Evolutionary conservation across 2,888 invertebrate genomes (phyloP).

Genomic region (Apeira syringaria): DNA sequence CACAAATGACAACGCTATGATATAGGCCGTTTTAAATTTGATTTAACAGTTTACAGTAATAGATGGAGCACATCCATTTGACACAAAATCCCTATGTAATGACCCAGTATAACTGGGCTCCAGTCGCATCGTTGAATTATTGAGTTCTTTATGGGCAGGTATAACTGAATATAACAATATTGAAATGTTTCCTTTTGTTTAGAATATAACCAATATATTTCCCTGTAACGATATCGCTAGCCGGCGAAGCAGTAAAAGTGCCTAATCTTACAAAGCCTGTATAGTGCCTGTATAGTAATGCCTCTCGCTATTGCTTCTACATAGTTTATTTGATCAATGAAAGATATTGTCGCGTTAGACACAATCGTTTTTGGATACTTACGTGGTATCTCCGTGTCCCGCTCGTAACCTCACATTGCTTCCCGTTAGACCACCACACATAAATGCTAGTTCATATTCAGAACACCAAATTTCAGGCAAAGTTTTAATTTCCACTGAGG

Average conservation of each 20-base stretch:
- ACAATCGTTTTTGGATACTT: conserved; percentile 2
- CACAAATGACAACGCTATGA: too few relatives aligned
- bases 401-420: conserved; percentile 6
- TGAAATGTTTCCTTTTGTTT: too few relatives aligned
- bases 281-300: conserved; percentile 5
- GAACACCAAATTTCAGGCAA: not conserved
- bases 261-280: conserved; percentile 31
- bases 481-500: conserved; percentile 5
- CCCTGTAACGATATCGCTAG: too few relatives aligned
- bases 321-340: not conserved
- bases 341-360: not conserved
- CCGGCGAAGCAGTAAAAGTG: conserved; percentile 32
- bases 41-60: too few relatives aligned
- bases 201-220: too few relatives aligned
- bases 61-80: too few relatives aligned
- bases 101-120: too few relatives aligned
- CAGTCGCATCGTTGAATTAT: too few relatives aligned
- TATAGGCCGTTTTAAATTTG: too few relatives aligned
- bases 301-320: not conserved
- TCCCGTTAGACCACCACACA: conserved; percentile 2
- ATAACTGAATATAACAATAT: too few relatives aligned
- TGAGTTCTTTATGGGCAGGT: too few relatives aligned
- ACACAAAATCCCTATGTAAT: too few relatives aligned
- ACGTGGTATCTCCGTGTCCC: conserved; percentile 6
- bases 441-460: not conserved